Percentiles rank a stretch among this genome's conserved stretches.
Evolutionary conservation across 2,113 vertebrate genomes (phyloP).

Genomic region (Chaetodon trifascialis): DNA sequence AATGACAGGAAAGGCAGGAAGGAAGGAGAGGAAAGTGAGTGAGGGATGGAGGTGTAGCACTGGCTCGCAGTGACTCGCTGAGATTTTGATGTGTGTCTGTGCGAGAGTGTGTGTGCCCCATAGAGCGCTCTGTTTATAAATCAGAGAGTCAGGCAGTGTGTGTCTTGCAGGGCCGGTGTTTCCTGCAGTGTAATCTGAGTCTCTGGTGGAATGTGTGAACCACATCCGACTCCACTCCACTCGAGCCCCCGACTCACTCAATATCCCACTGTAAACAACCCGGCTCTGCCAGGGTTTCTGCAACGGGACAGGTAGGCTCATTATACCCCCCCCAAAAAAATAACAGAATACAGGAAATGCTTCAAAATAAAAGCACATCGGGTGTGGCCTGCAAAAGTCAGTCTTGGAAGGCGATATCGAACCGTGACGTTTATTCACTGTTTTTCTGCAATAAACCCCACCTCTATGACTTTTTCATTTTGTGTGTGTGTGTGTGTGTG

Average conservation of each 20-base stretch:
- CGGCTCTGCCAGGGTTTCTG: constrained; percentile 55
- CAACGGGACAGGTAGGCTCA: constrained; percentile 62
- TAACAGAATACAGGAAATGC: constrained; percentile 52
- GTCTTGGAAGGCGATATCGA: constrained; percentile 7
- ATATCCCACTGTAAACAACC: constrained; percentile 78
- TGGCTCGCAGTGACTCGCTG: constrained; percentile 31
- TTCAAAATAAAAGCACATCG: constrained; percentile 62
- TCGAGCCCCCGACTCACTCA: constrained; percentile 76
- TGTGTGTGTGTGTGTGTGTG: constrained; percentile 21
- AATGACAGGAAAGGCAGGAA: constrained; percentile 74
- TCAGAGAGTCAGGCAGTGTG: constrained; percentile 69
- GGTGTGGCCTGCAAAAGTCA: background rate
- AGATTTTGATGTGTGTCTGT: constrained; percentile 52
- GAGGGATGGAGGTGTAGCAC: constrained; percentile 56
- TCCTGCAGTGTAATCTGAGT: constrained; percentile 83
- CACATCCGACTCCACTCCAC: constrained; percentile 80
- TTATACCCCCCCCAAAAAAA: constrained; percentile 6
- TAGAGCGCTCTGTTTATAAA: constrained; percentile 70
- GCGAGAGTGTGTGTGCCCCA: constrained; percentile 40
- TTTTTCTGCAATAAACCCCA: constrained; percentile 25
- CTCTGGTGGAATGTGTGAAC: constrained; percentile 80
- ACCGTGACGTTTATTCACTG: constrained; percentile 3
- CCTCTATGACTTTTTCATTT: constrained; percentile 1
- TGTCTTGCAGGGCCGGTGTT: constrained; percentile 78
- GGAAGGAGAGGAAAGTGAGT: constrained; percentile 71